Evolutionary conservation across 2,797 vertebrate genomes (phyloP).

Genomic region (Rhynchonycteris naso): DNA sequence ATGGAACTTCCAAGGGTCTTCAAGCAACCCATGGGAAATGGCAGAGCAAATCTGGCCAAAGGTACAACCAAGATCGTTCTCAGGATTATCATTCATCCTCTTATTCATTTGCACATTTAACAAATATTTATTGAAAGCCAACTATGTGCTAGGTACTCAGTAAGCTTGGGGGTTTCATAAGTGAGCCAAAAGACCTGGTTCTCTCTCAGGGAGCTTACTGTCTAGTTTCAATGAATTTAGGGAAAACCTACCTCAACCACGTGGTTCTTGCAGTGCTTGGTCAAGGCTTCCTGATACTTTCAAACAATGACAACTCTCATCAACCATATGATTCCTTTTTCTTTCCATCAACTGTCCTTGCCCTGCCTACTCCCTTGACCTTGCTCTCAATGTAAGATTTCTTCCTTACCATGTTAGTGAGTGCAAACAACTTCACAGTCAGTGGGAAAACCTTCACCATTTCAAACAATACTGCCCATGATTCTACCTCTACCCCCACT

Average conservation of each 20-base stretch:
- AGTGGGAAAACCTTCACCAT: background rate
- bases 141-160: background rate
- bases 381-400: background rate
- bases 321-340: background rate
- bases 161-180: background rate
- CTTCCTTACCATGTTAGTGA: background rate
- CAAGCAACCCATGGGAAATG: background rate
- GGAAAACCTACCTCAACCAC: background rate
- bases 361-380: background rate
- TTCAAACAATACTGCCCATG: background rate
- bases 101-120: background rate
- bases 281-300: background rate
- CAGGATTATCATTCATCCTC: background rate
- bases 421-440: background rate
- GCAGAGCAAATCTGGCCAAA: background rate
- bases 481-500: background rate
- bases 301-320: background rate
- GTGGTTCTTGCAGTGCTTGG: background rate
- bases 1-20: background rate
- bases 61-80: background rate
- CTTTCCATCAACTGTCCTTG: background rate
- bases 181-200: background rate
- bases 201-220: background rate
- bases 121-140: constrained; percentile 16
- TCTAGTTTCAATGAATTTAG: background rate